These are phyloP conservation scores for Plebejus melissa DNA, from an alignment of 2,888 invertebrate genomes.

Conservation along the genomic window DNA sequence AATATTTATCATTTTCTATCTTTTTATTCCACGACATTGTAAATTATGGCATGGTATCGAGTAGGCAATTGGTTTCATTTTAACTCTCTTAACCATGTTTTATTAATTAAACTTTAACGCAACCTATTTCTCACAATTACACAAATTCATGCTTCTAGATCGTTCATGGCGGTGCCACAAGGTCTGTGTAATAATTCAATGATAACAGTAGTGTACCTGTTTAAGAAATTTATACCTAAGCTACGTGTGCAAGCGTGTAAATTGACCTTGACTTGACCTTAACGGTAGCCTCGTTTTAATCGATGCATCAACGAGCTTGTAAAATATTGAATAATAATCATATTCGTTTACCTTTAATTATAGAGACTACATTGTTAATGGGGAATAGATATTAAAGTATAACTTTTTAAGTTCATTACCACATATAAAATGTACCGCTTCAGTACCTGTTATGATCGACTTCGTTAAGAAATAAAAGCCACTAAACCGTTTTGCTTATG, in stretches of 20 bases:
- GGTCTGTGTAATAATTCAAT: constrained; percentile 7
- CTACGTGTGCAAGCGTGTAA: background rate
- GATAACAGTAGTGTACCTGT: background rate
- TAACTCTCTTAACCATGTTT: background rate
- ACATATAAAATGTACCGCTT: background rate
- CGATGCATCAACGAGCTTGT: background rate
- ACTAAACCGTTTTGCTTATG: background rate
- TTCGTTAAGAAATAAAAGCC: background rate
- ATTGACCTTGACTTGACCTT: constrained; percentile 13
- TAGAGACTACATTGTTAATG: background rate
- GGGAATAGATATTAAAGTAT: too few species aligned
- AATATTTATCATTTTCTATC: background rate
- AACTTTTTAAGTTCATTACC: background rate
- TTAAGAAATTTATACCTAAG: constrained; percentile 9
- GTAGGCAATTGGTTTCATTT: too few species aligned
- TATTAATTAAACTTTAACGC: background rate
- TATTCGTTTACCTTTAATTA: background rate
- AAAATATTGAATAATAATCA: constrained; percentile 6
- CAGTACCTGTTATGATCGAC: background rate
- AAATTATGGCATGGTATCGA: too few species aligned
- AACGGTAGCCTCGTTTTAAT: background rate
- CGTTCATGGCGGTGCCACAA: background rate
- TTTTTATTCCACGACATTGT: background rate
- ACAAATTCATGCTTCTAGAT: background rate
- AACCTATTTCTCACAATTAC: background rate